Evolutionary conservation across 1,140 invertebrate genomes (phyloP), one percentile per base, ranked within the genome.

Genomic region (Drosophila bipectinata): DNA sequence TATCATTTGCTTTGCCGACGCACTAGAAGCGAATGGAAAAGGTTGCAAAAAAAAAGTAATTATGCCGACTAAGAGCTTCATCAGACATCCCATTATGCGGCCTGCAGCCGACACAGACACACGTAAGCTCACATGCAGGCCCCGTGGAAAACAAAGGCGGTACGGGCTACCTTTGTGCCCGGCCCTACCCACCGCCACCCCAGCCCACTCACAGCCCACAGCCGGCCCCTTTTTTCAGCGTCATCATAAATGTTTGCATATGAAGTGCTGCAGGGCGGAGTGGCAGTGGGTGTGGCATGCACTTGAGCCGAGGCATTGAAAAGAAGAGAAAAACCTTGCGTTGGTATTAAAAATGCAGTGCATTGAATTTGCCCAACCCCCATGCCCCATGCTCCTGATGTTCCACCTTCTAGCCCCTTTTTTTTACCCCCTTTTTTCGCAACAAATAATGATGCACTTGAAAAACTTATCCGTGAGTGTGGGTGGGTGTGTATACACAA

Each of bases 381-480:
- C 48, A 44, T 28, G 12, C 47, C 48, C 18, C 37, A 9, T 4
- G 34, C 9, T 3, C 3, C 34, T 10, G 10, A 12, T 10, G 10
- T 14, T 12, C 34, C 26, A 18, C 10, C 34, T 37, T 37, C 34
- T 10, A 37, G 8, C 24, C 30, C 39, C 39, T 14, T 24, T 60
- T 63, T 28, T 47, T 30, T 26, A 4, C 26, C 24, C 61, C 66
- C 63, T 83, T 87, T 77, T 73, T 84, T 88, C 63, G 83, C 83
- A 88, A 88, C 83, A 88, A 88, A 88, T 88, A 88, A 88, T 88
- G 83, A 88, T 88, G 84, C 83, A 88, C 83, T 88, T 88, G 83
- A 88, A 88, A 85, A 88, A 68, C 78, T 60, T 68, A 64, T 56
- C 59, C 30, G 45, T 49, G 67, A 61, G 58, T 79, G 73, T 61